These are phyloP conservation scores for Sylvia borin DNA, from an alignment of 2,797 vertebrate genomes.

Conservation along the genomic window DNA sequence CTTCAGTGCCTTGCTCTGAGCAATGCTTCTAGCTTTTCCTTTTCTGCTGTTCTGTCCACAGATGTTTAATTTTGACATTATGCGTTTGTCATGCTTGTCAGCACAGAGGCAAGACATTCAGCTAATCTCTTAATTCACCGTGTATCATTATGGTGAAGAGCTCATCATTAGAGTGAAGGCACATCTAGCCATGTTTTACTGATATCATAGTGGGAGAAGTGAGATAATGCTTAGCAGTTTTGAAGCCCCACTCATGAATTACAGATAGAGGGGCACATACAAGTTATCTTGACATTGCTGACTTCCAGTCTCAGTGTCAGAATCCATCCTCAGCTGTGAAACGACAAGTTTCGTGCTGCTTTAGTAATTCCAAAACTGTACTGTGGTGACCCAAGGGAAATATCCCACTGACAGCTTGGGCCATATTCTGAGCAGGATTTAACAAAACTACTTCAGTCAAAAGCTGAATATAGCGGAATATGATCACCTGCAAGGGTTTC, in stretches of 20 bases:
- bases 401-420: neutral
- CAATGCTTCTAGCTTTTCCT: neutral
- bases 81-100: neutral
- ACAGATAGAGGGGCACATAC: fast-evolving
- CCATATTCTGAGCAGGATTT: neutral
- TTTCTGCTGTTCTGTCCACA: neutral
- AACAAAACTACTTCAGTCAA: neutral
- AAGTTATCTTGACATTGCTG: neutral
- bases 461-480: neutral
- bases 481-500: neutral
- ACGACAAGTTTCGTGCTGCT: neutral
- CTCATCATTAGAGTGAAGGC: neutral
- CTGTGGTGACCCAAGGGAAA: neutral
- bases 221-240: neutral
- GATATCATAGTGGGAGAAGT: neutral
- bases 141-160: neutral
- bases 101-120: neutral
- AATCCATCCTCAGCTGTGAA: neutral
- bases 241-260: neutral
- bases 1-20: neutral
- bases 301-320: neutral
- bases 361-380: neutral
- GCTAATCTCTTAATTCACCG: neutral
- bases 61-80: neutral
- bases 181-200: neutral